Evolutionary conservation across 30 jellyfish, hydroid and myxozoan species (phyloP).

Genomic region (Hydra vulgaris): DNA sequence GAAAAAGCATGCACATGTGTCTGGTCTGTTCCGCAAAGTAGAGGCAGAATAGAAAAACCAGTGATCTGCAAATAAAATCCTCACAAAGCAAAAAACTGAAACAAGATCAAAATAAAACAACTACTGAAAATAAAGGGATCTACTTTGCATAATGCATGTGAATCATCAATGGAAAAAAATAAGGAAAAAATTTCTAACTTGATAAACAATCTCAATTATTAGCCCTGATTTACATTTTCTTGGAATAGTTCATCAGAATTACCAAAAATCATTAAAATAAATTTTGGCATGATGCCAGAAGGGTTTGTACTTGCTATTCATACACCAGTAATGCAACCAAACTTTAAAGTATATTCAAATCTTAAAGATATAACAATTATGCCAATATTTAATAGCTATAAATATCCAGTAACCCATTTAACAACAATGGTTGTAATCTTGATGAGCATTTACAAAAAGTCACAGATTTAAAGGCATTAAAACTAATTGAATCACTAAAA

Average conservation of each 20-base stretch:
- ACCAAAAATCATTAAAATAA: not conserved
- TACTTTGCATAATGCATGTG: not conserved
- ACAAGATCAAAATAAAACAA: not conserved
- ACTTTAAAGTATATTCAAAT: not conserved
- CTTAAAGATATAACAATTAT: too few species aligned
- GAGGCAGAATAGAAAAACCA: slow-evolving; percentile 5
- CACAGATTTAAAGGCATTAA: not conserved
- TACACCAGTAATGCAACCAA: slow-evolving; percentile 3
- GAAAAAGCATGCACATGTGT: not conserved
- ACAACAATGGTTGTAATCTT: not conserved
- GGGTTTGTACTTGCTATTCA: not conserved
- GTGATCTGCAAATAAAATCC: not conserved
- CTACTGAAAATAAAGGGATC: not conserved
- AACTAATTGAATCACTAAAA: not conserved
- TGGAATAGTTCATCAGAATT: slow-evolving; percentile 1
- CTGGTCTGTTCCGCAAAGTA: not conserved
- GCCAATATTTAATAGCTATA: not conserved
- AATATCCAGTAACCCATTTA: slow-evolving; percentile 2
- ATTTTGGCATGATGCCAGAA: slow-evolving; percentile 1
- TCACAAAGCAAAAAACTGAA: not conserved
- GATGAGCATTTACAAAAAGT: not conserved
- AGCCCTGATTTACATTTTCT: not conserved
- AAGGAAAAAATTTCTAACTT: not conserved
- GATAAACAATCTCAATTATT: not conserved
- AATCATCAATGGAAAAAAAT: not conserved